Evolutionary conservation across 2,888 invertebrate species (phyloP).

Genomic region (Drosophila picticornis): DNA sequence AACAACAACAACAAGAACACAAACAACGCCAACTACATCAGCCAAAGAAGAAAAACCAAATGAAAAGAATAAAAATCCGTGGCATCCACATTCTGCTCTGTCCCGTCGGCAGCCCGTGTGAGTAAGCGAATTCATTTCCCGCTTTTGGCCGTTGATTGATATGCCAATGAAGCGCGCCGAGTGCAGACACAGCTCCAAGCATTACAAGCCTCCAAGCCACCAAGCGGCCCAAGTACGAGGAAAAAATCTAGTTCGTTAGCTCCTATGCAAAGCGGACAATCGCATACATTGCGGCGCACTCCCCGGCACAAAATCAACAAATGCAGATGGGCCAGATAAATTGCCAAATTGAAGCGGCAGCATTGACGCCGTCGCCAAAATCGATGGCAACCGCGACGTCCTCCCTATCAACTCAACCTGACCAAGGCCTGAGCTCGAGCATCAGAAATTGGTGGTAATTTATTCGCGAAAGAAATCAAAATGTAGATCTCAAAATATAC

Average conservation of each 20-base stretch:
- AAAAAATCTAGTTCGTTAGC: slow-evolving; percentile 76
- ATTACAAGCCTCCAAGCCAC: slow-evolving; percentile 15
- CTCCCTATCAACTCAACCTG: slow-evolving; percentile 27
- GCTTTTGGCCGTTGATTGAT: slow-evolving; percentile 75
- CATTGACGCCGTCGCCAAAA: neutral
- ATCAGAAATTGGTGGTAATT: slow-evolving; percentile 42
- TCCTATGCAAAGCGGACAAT: slow-evolving; percentile 72
- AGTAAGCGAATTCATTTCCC: slow-evolving; percentile 77
- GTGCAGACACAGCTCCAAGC: slow-evolving; percentile 47
- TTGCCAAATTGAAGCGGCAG: slow-evolving; percentile 69
- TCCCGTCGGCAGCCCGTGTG: slow-evolving; percentile 57
- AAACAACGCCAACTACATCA: slow-evolving; percentile 26
- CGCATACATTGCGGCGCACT: slow-evolving; percentile 63
- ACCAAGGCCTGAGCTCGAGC: slow-evolving; percentile 15
- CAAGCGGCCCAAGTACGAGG: slow-evolving; percentile 34
- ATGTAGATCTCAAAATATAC: neutral
- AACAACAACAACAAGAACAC: slow-evolving; percentile 37
- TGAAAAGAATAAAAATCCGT: slow-evolving; percentile 23
- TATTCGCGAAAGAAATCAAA: slow-evolving; percentile 16
- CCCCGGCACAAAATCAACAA: slow-evolving; percentile 70
- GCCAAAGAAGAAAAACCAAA: slow-evolving; percentile 13
- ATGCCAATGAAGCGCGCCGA: slow-evolving; percentile 72
- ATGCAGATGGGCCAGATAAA: slow-evolving; percentile 76
- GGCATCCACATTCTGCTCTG: slow-evolving; percentile 42
- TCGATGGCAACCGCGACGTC: neutral